phyloP scores from a whole-genome alignment of 2,113 vertebrate genomes.

The Tenrec ecaudatus region DNA sequence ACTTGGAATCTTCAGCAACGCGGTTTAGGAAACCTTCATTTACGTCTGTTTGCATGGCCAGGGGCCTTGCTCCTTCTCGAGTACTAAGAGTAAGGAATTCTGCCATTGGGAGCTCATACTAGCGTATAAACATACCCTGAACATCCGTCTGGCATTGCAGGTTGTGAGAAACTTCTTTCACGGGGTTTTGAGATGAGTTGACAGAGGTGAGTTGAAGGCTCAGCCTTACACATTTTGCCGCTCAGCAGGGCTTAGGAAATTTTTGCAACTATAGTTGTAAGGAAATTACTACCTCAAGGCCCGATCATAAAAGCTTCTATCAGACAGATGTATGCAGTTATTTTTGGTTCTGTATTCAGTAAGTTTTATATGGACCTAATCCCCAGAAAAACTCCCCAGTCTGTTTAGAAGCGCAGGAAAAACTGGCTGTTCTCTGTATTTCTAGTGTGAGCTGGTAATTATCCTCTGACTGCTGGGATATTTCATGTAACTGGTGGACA shows the following conservation, averaged over 20 bases:
- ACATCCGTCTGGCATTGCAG: slow-evolving; percentile 68
- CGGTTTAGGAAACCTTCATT: slow-evolving; percentile 25
- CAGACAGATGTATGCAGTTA: slow-evolving; percentile 61
- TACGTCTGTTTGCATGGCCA: neutral
- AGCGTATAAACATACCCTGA: slow-evolving; percentile 55
- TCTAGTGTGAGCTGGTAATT: slow-evolving; percentile 70
- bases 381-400: slow-evolving; percentile 48
- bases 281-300: slow-evolving; percentile 63
- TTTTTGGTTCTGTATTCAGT: slow-evolving; percentile 58
- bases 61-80: neutral
- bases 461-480: slow-evolving; percentile 72
- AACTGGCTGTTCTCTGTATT: slow-evolving; percentile 69
- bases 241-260: slow-evolving; percentile 67
- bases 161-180: slow-evolving; percentile 73
- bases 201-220: slow-evolving; percentile 66
- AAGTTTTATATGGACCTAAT: slow-evolving; percentile 46
- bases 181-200: slow-evolving; percentile 76
- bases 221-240: slow-evolving; percentile 67
- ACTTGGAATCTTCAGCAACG: neutral
- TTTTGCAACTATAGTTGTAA: slow-evolving; percentile 63
- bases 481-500: slow-evolving; percentile 77
- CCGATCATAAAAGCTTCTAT: slow-evolving; percentile 61
- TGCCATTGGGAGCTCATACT: neutral
- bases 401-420: slow-evolving; percentile 63
- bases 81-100: slow-evolving; percentile 31